Evolutionary conservation across 2,797 vertebrate genomes (phyloP), one percentile per base, ranked within the genome.

Genomic region (Artibeus lituratus): DNA sequence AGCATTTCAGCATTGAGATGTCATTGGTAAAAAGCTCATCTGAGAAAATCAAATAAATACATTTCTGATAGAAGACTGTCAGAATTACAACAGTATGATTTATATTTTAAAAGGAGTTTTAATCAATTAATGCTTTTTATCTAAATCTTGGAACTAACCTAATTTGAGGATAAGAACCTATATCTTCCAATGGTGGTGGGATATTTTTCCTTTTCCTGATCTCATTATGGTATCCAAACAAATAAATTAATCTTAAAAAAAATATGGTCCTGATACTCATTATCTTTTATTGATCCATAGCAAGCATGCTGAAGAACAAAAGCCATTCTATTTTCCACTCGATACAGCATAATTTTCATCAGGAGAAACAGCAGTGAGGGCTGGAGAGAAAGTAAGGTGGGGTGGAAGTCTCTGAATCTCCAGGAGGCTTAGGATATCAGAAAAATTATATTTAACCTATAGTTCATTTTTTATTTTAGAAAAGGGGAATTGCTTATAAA

Each of bases 11-110:
- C 96, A 98, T 98, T 93, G 95, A 94, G 95, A 97, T 37, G 95
- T 81, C 98, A 98, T 85, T 97, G 97, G 96, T 97, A 98, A 95
- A 98, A 98, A 98, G 97, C 98, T 98, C 98, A 98, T 97, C 97
- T 97, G 98, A 94, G 97, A 97, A 98, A 97, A 97, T 98, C 98
- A 98, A 98, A 98, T 98, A 98, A 98, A 98, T 98, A 98, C 96
- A 98, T 95, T 98, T 98, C 97, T 98, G 96, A 98, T 97, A 97
- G 98, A 96, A 95, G 97, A 94, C 98, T 96, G 94, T 97, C 94
- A 94, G 94, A 97, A 97, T 96, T 96, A 98, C 87, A 98, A 94
- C 24, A 90, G 95, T 96, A 96, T 78, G 96, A 97, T 91, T 93
- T 94, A 97, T 96, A 93, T 92, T 97, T 97, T 94, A 95, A 87